Base-by-base conservation (phyloP, 1,140 invertebrate species). In the Aphaenogaster rudis region DNA sequence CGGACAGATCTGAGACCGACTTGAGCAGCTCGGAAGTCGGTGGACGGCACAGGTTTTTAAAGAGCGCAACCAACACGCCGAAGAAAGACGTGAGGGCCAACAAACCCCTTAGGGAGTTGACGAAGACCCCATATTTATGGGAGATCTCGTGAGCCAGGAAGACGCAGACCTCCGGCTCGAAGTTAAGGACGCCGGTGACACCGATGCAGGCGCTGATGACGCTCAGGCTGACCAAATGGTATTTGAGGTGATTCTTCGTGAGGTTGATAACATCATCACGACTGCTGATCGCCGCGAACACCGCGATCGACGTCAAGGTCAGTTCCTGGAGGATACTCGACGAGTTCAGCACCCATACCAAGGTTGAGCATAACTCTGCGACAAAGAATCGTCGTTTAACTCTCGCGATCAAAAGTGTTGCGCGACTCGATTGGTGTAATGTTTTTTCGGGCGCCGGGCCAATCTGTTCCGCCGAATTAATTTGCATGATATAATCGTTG, bases 281-380 rank as follows among this genome's bases (percentile, higher is more conserved):
- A 82, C 91, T 95, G 94, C 87, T 94, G 88, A 94, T 95, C 93
- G 86, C 96, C 79, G 95, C 95, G 94, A 93, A 96, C 17, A 96
- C 92, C 1, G 96, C 95, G 76, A 97, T 94, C 17, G 96, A 96
- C 1, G 96, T 94, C 9, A 96, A 87, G 3, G 95, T 96, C n/a
- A 96, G 91, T 17, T 96, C 95, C 89, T 96, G 96, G 17, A 96
- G 95, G 8, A 96, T 95, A 76, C 96, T 95, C 36, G 96, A 94
- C 6, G 96, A 95, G 42, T 96, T 96, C 59, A 96, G 89, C 17
- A 95, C 89, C 96, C 96, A 96, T 0, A 96, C 94, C 8, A 96
- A 92, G 11, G 94, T 93, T 42, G 95, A 95, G 88, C 96, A 96
- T 91, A 95, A 86, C 72, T 95, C 94, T 95, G 86, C 1, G 82